Percentiles rank a stretch among this genome's conserved stretches.
Evolutionary conservation across 1,140 invertebrate genomes (phyloP).

Genomic region (Ericerus pela): DNA sequence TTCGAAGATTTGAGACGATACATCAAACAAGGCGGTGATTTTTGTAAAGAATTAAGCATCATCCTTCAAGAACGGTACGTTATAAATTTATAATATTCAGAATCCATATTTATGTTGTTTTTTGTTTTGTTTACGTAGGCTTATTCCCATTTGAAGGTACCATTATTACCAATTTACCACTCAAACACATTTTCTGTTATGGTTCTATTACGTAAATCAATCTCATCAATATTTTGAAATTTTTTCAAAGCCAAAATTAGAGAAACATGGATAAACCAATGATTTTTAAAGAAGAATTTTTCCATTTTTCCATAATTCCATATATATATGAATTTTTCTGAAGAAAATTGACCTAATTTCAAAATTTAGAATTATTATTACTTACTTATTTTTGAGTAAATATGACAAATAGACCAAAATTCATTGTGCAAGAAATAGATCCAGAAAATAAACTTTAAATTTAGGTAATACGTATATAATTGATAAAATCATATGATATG

Average conservation of each 20-base stretch:
- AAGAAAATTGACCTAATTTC: too few relatives aligned
- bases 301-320: too few relatives aligned
- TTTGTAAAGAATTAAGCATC: constrained; percentile 75
- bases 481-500: too few relatives aligned
- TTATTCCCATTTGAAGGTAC: neutral
- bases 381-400: too few relatives aligned
- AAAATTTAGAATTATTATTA: too few relatives aligned
- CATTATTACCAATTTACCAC: neutral
- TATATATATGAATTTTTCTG: too few relatives aligned
- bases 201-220: neutral
- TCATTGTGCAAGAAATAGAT: too few relatives aligned
- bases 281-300: too few relatives aligned
- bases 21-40: constrained; percentile 84
- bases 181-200: neutral
- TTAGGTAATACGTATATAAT: too few relatives aligned
- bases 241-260: neutral
- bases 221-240: neutral
- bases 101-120: neutral
- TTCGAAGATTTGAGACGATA: constrained; percentile 83
- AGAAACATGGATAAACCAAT: too few relatives aligned
- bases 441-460: too few relatives aligned
- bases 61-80: constrained; percentile 80
- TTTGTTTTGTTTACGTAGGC: constrained; percentile 7
- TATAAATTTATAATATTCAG: neutral
- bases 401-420: too few relatives aligned